These are phyloP conservation scores for Alouatta palliata DNA, from an alignment of 2,113 vertebrate species.

Conservation along the genomic window DNA sequence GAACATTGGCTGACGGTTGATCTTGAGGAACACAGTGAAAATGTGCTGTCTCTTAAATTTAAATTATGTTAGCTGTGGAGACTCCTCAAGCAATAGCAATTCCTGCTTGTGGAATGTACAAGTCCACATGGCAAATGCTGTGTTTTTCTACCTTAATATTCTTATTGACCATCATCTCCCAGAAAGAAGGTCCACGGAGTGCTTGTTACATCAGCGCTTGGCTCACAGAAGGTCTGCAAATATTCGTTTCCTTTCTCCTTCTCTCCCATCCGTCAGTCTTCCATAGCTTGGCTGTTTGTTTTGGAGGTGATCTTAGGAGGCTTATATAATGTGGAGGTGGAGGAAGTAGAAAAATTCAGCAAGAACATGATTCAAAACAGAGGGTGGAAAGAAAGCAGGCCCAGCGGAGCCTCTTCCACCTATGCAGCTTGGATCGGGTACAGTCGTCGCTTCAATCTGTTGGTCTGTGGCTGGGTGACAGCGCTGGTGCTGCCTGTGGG, in stretches of 20 bases:
- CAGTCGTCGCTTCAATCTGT: background rate
- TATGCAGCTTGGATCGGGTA: background rate
- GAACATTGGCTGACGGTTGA: background rate
- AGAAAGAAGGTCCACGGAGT: background rate
- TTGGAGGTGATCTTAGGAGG: background rate
- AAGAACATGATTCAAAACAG: background rate
- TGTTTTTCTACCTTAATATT: background rate
- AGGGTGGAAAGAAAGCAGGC: background rate
- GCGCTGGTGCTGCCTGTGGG: fast-evolving
- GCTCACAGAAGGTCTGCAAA: background rate
- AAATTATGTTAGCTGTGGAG: too few species aligned
- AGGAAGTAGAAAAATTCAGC: background rate
- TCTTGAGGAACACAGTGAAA: background rate
- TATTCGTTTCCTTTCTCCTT: background rate
- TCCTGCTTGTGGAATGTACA: background rate
- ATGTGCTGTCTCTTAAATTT: background rate
- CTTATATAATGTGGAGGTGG: background rate
- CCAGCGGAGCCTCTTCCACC: background rate
- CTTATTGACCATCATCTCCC: background rate
- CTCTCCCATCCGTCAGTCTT: background rate
- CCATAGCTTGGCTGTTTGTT: background rate
- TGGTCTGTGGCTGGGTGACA: background rate
- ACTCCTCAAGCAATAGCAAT: too few species aligned
- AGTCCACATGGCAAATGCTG: background rate
- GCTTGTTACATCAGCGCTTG: background rate